Conservation (phyloP, 2,113 vertebrate species). For the Paradoxurus hermaphroditus region DNA sequence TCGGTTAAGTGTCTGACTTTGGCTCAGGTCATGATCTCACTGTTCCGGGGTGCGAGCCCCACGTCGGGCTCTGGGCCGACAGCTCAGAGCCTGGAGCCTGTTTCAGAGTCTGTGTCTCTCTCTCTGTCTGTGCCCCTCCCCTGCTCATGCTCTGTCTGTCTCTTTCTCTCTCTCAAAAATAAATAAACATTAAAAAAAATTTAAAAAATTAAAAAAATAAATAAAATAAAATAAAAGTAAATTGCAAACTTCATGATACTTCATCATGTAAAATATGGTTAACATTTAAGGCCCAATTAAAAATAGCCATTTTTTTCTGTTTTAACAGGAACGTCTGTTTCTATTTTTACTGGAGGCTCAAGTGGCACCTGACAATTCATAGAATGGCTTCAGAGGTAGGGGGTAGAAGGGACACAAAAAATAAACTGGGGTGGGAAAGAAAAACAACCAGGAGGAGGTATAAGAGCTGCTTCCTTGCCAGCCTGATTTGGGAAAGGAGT, state of each 20-base stretch:
- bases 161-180: no score
- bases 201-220: no score
- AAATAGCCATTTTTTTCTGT: neutral
- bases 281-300: neutral
- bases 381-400: constrained; percentile 66
- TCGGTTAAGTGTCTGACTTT: no score
- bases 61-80: no score
- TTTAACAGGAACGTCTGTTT: constrained; percentile 54
- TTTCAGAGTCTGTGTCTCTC: no score
- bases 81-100: no score
- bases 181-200: no score
- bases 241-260: neutral
- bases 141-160: no score
- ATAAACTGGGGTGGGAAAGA: constrained; percentile 44
- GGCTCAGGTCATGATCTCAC: no score
- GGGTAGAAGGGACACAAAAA: constrained; percentile 2
- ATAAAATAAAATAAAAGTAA: no score
- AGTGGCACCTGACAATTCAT: constrained; percentile 66
- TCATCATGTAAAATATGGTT: neutral
- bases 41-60: no score
- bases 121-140: no score
- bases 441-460: constrained; percentile 54
- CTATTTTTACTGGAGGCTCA: constrained; percentile 76
- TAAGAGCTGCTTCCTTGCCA: constrained; percentile 54
- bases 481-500: constrained; percentile 49